Percentiles rank a stretch among this genome's conserved stretches.
Evolutionary conservation across 2,113 vertebrate species (phyloP).

Genomic region (Trematocara marginatum): DNA sequence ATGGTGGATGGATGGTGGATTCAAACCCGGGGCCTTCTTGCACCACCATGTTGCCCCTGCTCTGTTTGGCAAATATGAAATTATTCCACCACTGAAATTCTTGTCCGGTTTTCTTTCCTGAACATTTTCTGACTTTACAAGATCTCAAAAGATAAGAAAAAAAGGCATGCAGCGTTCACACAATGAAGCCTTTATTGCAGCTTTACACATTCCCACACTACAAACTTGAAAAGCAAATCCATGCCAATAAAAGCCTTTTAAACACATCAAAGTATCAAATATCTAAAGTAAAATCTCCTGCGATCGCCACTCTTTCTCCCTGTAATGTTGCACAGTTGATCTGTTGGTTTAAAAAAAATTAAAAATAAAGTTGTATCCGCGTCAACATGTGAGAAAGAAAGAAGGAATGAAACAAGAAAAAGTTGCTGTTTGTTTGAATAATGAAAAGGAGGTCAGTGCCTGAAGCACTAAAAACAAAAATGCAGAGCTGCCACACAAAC

Average conservation of each 20-base stretch:
- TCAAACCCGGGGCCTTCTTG: background rate
- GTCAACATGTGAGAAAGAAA: background rate
- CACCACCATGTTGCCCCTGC: background rate
- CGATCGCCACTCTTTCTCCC: background rate
- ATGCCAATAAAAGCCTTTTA: background rate
- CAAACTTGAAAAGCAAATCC: background rate
- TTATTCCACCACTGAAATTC: background rate
- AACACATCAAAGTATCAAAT: background rate
- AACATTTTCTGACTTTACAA: background rate
- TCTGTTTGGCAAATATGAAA: background rate
- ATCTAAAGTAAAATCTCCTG: background rate
- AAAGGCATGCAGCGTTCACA: background rate
- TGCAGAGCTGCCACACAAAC: background rate
- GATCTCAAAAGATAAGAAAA: background rate
- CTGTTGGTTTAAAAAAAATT: background rate
- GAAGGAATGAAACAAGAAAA: conserved; percentile 14
- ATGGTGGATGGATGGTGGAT: background rate
- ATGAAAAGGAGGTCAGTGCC: conserved; percentile 62
- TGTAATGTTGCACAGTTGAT: background rate
- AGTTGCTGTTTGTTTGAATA: conserved; percentile 51
- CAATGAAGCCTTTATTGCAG: background rate
- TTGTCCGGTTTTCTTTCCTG: background rate
- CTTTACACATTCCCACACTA: background rate
- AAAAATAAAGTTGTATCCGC: background rate
- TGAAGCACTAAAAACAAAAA: background rate